These are phyloP conservation scores for Phymanthus crucifer DNA, from an alignment of 92 coral and sea anemone species.

Conservation along the genomic window DNA sequence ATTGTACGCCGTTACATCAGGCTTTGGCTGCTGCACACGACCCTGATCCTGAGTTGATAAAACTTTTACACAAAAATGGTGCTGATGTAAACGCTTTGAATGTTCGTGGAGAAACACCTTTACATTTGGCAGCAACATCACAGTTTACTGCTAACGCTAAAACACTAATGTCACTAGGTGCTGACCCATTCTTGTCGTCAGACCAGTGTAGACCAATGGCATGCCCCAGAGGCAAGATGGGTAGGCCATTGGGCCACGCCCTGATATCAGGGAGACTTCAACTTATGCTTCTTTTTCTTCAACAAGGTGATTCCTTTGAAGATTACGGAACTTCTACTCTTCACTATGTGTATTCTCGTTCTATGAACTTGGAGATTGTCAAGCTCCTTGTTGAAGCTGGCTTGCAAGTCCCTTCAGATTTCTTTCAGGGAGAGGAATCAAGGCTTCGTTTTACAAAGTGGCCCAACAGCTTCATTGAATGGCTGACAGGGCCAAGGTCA, in stretches of 20 bases:
- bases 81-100: slow-evolving; percentile 36
- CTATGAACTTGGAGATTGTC: slow-evolving; percentile 36
- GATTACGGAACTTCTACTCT: slow-evolving; percentile 10
- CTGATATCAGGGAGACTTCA: slow-evolving; percentile 38
- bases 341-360: slow-evolving; percentile 4
- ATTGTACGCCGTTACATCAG: slow-evolving; percentile 43
- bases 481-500: slow-evolving; percentile 37
- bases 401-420: slow-evolving; percentile 1
- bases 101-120: slow-evolving; percentile 26
- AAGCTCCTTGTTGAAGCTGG: slow-evolving; percentile 47
- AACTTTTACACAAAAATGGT: slow-evolving; percentile 37
- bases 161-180: slow-evolving; percentile 36
- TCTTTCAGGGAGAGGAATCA: not conserved
- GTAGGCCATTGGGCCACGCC: slow-evolving; percentile 33
- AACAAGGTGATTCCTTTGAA: slow-evolving; percentile 33
- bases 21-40: slow-evolving; percentile 16
- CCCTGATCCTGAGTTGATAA: not conserved
- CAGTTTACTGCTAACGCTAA: slow-evolving; percentile 21
- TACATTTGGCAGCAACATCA: slow-evolving; percentile 47
- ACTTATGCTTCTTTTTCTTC: slow-evolving; percentile 37
- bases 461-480: slow-evolving; percentile 41
- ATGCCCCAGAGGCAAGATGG: not conserved
- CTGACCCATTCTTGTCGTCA: slow-evolving; percentile 19
- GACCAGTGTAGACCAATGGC: not conserved
- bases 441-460: slow-evolving; percentile 21